These are phyloP conservation scores for Spinibarbus caldwelli DNA, from an alignment of 2,797 vertebrate genomes.

Conservation along the genomic window DNA sequence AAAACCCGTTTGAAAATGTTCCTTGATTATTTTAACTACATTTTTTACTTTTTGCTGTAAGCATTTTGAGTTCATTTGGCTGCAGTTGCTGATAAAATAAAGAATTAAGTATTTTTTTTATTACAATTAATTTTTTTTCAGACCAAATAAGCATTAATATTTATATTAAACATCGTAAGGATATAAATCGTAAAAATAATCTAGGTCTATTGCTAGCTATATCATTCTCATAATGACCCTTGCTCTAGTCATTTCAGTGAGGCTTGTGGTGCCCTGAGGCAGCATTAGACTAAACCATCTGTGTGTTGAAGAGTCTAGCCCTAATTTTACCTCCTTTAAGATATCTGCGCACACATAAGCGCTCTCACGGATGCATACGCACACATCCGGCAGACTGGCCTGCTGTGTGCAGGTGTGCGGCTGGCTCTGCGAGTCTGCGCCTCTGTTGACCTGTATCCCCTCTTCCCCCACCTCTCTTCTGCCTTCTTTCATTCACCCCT, in stretches of 20 bases:
- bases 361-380: slow-evolving; percentile 34
- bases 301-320: slow-evolving; percentile 39
- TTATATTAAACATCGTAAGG: neutral
- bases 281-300: slow-evolving; percentile 45
- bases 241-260: slow-evolving; percentile 13
- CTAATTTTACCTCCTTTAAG: slow-evolving; percentile 49
- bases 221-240: slow-evolving; percentile 16
- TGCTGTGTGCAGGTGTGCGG: slow-evolving; percentile 80
- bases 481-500: slow-evolving; percentile 32
- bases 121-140: neutral
- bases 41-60: no score
- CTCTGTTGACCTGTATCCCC: slow-evolving; percentile 61
- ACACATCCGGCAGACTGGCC: slow-evolving; percentile 75
- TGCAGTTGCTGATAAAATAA: neutral
- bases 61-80: neutral
- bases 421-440: slow-evolving; percentile 69
- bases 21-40: neutral
- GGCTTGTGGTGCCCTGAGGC: neutral
- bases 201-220: neutral
- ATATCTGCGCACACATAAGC: slow-evolving; percentile 18
- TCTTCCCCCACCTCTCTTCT: slow-evolving; percentile 33
- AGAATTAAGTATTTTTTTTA: neutral
- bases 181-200: no score
- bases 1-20: no score
- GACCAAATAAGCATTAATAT: neutral